Conservation (phyloP, 1,140 invertebrate genomes). For the Aphidius ervi region DNA sequence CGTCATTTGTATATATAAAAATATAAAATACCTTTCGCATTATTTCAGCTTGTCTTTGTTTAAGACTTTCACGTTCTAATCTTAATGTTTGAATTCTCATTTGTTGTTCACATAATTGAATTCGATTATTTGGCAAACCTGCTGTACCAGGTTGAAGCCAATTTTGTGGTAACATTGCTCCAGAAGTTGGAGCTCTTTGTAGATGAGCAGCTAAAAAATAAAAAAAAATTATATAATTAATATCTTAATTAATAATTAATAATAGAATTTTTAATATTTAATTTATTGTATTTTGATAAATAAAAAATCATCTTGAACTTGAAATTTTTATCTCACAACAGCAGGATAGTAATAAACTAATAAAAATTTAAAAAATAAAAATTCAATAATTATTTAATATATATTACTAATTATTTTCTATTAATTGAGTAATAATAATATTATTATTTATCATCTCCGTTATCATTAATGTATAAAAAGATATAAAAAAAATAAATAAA, state of each 20-base stretch:
- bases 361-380: no score
- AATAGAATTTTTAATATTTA: no score
- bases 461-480: no score
- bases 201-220: constrained; percentile 63
- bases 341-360: no score
- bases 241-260: not conserved
- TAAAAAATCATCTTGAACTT: not conserved
- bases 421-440: no score
- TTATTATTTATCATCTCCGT: no score
- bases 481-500: no score
- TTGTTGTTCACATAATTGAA: constrained; percentile 73
- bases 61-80: constrained; percentile 80
- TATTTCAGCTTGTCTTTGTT: constrained; percentile 85
- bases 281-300: constrained; percentile 13
- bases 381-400: no score
- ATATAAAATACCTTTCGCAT: constrained; percentile 65
- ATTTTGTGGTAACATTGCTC: constrained; percentile 56
- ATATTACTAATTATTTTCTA: no score
- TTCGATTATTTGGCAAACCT: constrained; percentile 53
- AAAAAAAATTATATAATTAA: not conserved
- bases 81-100: constrained; percentile 77
- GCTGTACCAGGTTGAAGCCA: constrained; percentile 49
- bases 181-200: constrained; percentile 63
- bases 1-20: not conserved
- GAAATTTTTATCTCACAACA: no score